These are phyloP conservation scores for Peromyscus attwateri DNA, from an alignment of 2,797 vertebrate species.

Conservation along the genomic window DNA sequence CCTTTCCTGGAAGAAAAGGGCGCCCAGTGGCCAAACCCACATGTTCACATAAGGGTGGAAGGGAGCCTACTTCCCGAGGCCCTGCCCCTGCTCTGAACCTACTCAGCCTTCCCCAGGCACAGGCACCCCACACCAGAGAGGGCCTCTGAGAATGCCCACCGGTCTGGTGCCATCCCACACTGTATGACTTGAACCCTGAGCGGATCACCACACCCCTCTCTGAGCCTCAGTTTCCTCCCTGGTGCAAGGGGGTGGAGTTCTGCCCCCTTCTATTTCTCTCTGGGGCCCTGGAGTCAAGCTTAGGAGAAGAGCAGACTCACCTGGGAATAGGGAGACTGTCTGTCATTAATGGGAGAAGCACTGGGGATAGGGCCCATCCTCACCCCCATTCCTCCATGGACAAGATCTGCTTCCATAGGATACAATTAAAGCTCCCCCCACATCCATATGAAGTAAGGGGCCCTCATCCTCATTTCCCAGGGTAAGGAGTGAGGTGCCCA, in stretches of 20 bases:
- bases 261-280: not conserved
- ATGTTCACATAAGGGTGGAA: not conserved
- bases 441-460: rapidly evolving
- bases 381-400: not conserved
- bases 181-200: not conserved
- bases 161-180: not conserved
- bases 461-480: not conserved
- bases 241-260: not conserved
- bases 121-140: not conserved
- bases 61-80: not conserved
- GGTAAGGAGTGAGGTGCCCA: not conserved
- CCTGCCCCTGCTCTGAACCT: not conserved
- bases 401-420: not conserved
- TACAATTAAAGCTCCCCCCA: not conserved
- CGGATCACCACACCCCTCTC: not conserved
- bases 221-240: not conserved
- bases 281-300: not conserved
- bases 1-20: conserved; percentile 39
- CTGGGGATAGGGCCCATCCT: not conserved
- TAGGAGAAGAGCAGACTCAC: not conserved
- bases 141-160: not conserved
- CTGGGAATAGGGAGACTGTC: no score
- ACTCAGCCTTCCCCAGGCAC: not conserved
- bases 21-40: no score
- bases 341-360: not conserved